Conservation (phyloP, 2,113 vertebrate species). For the Pelvicachromis taeniatus region DNA sequence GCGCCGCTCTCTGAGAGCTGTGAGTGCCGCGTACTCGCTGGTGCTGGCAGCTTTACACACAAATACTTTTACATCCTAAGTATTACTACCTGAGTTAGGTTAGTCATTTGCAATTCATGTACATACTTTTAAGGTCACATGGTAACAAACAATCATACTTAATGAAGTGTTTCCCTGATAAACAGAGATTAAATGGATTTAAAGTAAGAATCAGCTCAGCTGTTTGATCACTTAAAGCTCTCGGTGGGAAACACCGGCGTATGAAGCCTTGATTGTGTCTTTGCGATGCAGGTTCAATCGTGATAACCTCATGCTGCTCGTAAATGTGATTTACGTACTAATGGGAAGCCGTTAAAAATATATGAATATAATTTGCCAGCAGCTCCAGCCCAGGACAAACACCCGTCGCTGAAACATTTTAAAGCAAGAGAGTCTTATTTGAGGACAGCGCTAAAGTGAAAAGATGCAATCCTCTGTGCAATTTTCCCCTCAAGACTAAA, state of each 20-base stretch:
- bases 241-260: neutral
- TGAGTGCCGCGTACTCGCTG: neutral
- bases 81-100: fast-evolving
- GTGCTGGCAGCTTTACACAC: neutral
- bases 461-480: neutral
- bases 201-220: neutral
- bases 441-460: neutral
- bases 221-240: neutral
- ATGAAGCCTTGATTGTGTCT: neutral
- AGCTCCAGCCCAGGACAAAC: neutral
- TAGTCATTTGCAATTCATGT: neutral
- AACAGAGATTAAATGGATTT: neutral
- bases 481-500: neutral
- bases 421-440: neutral
- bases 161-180: neutral
- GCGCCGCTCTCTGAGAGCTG: neutral
- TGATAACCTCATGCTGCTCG: neutral
- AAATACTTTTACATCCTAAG: neutral
- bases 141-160: neutral
- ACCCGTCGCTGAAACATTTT: neutral
- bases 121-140: neutral
- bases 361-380: neutral
- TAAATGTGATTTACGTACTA: neutral
- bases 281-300: neutral
- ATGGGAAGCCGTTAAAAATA: neutral